Base-by-base conservation (phyloP, 2,888 invertebrate genomes). In the Dromius quadrimaculatus region DNA sequence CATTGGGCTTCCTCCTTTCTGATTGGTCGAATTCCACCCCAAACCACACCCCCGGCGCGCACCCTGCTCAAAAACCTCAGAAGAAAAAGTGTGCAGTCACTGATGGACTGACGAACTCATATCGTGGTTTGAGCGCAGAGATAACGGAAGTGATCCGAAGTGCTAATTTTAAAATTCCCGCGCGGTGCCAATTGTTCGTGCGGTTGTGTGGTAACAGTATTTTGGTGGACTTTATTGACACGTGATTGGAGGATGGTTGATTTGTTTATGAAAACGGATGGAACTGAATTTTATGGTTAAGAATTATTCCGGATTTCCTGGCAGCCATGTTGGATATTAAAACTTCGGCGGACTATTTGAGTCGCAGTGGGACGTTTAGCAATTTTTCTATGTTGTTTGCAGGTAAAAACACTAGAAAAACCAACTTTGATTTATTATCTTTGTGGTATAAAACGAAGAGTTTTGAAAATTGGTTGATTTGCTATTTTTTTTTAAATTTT, bases 361-460 rank as follows among this genome's bases (percentile, higher is more conserved):
- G 94, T 85, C 92, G 94, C 82, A 92, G 93, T 82, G 94, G 94
- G 82, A 93, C 94, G 74, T 94, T 95, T 84, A 92, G 94, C 84
- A 95, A 95, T 86, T 93, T 95, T 88, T 94, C 95, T 84, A 95
- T 95, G 95, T 89, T 95, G 81, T 94, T 95, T 86, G 93, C 93
- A 85, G 94, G 94, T 94, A 90, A 86, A 85, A 86, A 83, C 76
- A 13, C 19, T 6, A n/a, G 6, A 2, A 41, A 15, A 1, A 11
- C 32, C n/a, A n/a, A n/a, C 32, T 34, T 28, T 20, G 22, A 41
- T 5, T n/a, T n/a, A n/a, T n/a, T n/a, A n/a, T n/a, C n/a, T n/a
- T n/a, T n/a, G n/a, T n/a, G n/a, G n/a, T 32, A 32, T 32, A 6
- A 32, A 32, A 32, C 9, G 5, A 6, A 32, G 32, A 6, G 5